Evolutionary conservation across 2,888 invertebrate genomes (phyloP).

Genomic region (Flexamia atlantica): DNA sequence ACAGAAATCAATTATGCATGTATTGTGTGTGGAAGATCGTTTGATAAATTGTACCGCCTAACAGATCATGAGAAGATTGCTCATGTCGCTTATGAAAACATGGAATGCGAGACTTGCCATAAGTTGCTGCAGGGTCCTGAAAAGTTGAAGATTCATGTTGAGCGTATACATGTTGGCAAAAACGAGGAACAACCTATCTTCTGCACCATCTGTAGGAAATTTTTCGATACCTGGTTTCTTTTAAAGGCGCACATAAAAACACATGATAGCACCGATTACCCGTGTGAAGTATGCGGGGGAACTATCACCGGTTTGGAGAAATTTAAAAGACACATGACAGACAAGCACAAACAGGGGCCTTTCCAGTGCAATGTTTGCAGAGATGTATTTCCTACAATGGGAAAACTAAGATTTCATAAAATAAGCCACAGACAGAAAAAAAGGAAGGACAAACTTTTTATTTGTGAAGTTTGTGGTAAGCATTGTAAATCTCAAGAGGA

Average conservation of each 20-base stretch:
- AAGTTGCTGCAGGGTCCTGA: background rate
- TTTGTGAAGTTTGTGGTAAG: no score
- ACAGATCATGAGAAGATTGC: background rate
- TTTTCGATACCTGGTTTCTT: no score
- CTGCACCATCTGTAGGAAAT: background rate
- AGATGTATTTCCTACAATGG: no score
- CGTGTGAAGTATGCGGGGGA: conserved; percentile 11
- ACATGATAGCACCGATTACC: background rate
- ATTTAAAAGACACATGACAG: background rate
- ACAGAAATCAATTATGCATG: no score
- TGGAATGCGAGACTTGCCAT: conserved; percentile 14
- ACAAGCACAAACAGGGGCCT: no score
- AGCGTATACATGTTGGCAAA: background rate
- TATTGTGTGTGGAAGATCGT: background rate
- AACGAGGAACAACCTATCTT: background rate
- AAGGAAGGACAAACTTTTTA: no score
- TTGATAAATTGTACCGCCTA: background rate
- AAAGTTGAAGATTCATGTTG: conserved; percentile 1
- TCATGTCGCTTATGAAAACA: conserved; percentile 5
- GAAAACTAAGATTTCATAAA: no score
- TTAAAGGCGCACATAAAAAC: background rate
- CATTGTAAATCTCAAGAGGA: background rate
- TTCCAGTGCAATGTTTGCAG: no score
- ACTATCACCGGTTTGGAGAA: background rate
- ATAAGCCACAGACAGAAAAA: no score